phyloP scores from a whole-genome alignment of 2,113 vertebrate genomes.

The Labeo rohita region DNA sequence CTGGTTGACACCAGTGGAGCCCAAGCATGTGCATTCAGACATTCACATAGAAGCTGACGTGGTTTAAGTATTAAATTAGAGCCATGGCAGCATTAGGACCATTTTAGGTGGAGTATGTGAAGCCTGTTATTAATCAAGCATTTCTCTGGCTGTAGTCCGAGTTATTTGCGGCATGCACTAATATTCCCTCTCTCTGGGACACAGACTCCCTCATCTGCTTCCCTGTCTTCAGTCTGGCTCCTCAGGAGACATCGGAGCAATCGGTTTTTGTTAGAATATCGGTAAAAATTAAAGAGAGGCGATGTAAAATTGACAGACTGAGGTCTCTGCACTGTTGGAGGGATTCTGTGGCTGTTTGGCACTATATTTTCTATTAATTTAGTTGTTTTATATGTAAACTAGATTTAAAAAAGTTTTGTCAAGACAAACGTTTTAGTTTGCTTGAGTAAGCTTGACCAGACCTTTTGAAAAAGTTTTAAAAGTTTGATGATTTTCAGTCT shows the following conservation, averaged over 20 bases:
- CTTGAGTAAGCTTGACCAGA: no score
- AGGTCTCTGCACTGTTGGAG: neutral
- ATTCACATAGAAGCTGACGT: neutral
- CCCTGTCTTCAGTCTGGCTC: constrained; percentile 1
- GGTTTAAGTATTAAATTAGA: neutral
- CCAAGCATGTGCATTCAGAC: neutral
- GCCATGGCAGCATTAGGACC: neutral
- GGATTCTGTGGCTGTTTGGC: neutral
- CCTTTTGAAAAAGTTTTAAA: no score
- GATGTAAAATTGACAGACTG: neutral
- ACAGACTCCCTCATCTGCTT: neutral
- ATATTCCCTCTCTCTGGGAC: constrained; percentile 2
- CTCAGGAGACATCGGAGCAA: neutral
- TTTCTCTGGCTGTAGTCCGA: neutral
- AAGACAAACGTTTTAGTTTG: no score
- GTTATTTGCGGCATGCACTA: constrained; percentile 26
- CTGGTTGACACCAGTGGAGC: neutral
- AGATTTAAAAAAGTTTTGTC: no score
- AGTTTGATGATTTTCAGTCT: no score
- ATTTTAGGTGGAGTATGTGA: neutral
- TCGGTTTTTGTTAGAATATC: neutral
- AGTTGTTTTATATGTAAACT: neutral
- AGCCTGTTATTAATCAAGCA: neutral
- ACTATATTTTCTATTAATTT: neutral
- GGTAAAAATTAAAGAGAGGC: neutral